Evolutionary conservation across 2,797 vertebrate genomes (phyloP).

Genomic region (Melanotaenia maccullochi): DNA sequence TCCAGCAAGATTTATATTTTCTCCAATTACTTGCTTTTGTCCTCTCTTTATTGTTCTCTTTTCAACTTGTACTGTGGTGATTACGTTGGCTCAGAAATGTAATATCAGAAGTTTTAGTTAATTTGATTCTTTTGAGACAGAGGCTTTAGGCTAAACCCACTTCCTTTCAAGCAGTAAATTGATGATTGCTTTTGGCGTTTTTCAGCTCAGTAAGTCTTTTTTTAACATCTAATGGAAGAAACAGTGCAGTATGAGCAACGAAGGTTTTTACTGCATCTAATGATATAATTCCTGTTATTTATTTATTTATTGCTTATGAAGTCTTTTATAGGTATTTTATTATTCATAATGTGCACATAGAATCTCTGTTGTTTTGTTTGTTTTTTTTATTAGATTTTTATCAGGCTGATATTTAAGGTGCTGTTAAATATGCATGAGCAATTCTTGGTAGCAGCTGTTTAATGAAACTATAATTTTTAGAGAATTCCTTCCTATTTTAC

Average conservation of each 20-base stretch:
- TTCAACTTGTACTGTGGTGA: constrained; percentile 60
- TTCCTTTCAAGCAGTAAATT: constrained; percentile 76
- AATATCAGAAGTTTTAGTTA: constrained; percentile 77
- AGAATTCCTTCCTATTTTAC: constrained; percentile 18
- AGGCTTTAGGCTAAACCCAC: constrained; percentile 63
- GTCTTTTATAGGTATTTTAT: constrained; percentile 34
- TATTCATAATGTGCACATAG: constrained; percentile 52
- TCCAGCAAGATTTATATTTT: constrained; percentile 53
- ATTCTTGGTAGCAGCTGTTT: constrained; percentile 40
- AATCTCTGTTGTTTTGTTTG: constrained; percentile 26
- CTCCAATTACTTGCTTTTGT: constrained; percentile 68
- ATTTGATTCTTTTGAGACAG: constrained; percentile 71
- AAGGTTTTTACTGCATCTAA: constrained; percentile 40
- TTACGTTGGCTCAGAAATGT: constrained; percentile 77
- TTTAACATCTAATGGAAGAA: constrained; percentile 47
- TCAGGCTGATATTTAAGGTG: constrained; percentile 38
- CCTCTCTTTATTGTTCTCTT: constrained; percentile 52
- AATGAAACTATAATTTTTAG: constrained; percentile 34
- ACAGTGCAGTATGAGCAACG: constrained; percentile 38
- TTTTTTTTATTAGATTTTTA: constrained; percentile 42
- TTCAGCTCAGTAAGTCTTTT: constrained; percentile 60
- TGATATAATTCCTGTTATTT: constrained; percentile 22
- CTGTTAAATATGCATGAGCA: constrained; percentile 49
- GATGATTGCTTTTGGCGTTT: constrained; percentile 78
- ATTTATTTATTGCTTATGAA: constrained; percentile 17